Evolutionary conservation across 2,797 vertebrate species (phyloP), one percentile per base, ranked within the genome.

Genomic region (Hybognathus amarus): DNA sequence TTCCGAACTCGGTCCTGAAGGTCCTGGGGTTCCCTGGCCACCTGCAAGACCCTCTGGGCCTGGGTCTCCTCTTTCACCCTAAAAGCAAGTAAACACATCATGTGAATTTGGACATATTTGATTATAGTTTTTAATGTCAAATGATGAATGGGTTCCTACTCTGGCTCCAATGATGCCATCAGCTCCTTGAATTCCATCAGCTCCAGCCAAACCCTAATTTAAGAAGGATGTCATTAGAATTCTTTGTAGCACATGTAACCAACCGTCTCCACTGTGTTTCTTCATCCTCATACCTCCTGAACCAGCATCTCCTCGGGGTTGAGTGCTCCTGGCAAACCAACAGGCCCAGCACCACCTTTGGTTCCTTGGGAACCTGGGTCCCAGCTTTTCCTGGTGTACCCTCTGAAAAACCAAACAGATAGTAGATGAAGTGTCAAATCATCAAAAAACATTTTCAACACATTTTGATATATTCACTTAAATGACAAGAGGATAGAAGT

Each of bases 341-440:
- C 91, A 9, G 93, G 94, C 47, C 98, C 98, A 70, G 95, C 87
- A 1, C 97, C 96, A 13, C 98, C 98, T 92, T 94, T 95, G 63
- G 94, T 91, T 18, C 98, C 98, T 50, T 94, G 90, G 84, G 93
- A 87, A 36, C 98, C 98, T 0, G 96, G 87, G 93, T 84, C 67
- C 97, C 98, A 20, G 92, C 80, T 93, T 99, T 99, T 88, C 98
- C 98, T 38, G 97, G 97, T 71, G 94, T 94, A 79, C 98, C 98
- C 98, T 99, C 0, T 83, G 61, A 85, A 59, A 71, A 84, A 52
- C 0, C 12, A 77, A 45, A 69, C 9, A 77, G 17, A 59, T 52
- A 15, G 45, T 20, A 33, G 59, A 52, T 52, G 6, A n/a, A 18
- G 12, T n/a, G 13, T 67, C 20, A 67, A 79, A n/a, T 27, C 8